These are phyloP conservation scores for Chondrilla cf. caribensis DNA, from an alignment of 37 sponge, comb jelly and placozoan genomes.

Conservation along the genomic window DNA sequence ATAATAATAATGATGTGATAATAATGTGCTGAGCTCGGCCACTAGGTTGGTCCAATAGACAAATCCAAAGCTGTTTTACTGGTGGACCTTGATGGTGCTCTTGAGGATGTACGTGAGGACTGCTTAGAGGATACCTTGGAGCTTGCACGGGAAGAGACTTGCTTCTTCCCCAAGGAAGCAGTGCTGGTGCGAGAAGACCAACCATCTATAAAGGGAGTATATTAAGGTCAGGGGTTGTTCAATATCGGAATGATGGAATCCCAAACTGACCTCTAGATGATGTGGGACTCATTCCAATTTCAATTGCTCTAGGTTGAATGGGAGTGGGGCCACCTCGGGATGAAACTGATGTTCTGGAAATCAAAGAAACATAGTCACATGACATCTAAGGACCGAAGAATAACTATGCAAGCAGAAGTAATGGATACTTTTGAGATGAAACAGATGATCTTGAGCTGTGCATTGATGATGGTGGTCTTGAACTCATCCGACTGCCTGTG, in stretches of 20 bases:
- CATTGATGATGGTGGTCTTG: not conserved
- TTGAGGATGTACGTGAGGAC: constrained; percentile 46
- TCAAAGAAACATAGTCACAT: not conserved
- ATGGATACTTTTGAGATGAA: constrained; percentile 42
- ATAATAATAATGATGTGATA: too few species aligned
- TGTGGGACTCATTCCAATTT: constrained; percentile 11
- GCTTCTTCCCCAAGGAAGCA: constrained; percentile 24
- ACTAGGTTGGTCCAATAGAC: constrained; percentile 51
- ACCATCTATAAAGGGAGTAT: constrained; percentile 8
- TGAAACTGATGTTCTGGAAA: not conserved
- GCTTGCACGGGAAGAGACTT: not conserved
- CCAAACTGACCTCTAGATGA: not conserved
- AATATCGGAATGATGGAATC: too few species aligned
- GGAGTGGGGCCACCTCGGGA: constrained; percentile 32
- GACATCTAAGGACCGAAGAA: too few species aligned
- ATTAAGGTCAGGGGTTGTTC: not conserved
- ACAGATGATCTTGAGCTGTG: constrained; percentile 31
- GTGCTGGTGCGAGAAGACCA: constrained; percentile 43
- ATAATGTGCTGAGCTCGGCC: too few species aligned
- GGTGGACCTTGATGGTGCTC: constrained; percentile 25
- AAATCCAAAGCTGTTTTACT: constrained; percentile 42
- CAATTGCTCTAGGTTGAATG: constrained; percentile 33
- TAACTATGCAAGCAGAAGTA: too few species aligned
- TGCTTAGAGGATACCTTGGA: constrained; percentile 45
- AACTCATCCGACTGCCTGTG: constrained; percentile 35